Percentiles rank a stretch among this genome's conserved stretches.
These are phyloP conservation scores for Alauda arvensis DNA, from an alignment of 2,797 vertebrate genomes.

Conservation along the genomic window DNA sequence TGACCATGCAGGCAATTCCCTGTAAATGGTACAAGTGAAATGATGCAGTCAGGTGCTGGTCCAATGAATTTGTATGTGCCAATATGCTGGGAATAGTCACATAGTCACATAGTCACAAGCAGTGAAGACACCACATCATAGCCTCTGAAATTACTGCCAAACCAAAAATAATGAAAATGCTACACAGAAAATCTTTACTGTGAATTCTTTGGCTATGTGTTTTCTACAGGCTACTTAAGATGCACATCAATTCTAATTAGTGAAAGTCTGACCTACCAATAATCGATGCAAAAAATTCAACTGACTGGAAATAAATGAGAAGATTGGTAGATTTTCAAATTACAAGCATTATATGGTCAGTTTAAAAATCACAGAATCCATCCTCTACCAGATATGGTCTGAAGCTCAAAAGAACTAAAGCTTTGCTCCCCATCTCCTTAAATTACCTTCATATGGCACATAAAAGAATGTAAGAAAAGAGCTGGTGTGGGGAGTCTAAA, in stretches of 20 bases:
- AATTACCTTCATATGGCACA: not conserved
- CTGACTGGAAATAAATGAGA: not conserved
- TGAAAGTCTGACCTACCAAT: not conserved
- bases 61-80: not conserved
- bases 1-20: not conserved
- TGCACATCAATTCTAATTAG: not conserved
- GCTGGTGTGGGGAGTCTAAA: not conserved
- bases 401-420: not conserved
- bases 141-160: not conserved
- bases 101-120: too few relatives aligned
- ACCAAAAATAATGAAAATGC: not conserved
- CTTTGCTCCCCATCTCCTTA: not conserved
- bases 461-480: not conserved
- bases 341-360: not conserved
- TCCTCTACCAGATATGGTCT: not conserved
- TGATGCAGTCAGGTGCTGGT: not conserved
- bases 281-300: not conserved
- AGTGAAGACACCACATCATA: not conserved
- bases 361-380: not conserved
- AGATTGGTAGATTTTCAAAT: not conserved
- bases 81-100: not conserved
- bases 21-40: not conserved
- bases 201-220: not conserved
- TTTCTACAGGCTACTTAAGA: not conserved
- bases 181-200: not conserved